These are phyloP conservation scores for Anticlea derivata DNA, from an alignment of 2,888 invertebrate genomes.

Conservation along the genomic window DNA sequence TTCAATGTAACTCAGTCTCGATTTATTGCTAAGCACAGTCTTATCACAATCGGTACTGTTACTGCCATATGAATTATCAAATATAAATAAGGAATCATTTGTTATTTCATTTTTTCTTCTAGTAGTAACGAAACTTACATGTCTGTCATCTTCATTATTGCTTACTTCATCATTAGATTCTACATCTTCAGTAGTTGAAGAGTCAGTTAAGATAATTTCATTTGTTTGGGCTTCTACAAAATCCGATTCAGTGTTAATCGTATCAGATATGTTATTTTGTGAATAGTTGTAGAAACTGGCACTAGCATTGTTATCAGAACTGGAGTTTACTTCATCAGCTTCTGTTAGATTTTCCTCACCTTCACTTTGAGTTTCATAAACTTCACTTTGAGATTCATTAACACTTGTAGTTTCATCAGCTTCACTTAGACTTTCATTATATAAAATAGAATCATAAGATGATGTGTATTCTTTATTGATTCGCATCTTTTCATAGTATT, in stretches of 20 bases:
- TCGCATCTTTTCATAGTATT: conserved; percentile 50
- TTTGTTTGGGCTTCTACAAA: conserved; percentile 26
- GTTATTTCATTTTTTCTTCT: conserved; percentile 60
- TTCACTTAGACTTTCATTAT: background rate
- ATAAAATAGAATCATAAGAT: background rate
- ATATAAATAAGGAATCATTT: conserved; percentile 56
- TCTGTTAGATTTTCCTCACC: background rate
- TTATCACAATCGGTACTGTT: conserved; percentile 56
- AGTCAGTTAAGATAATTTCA: conserved; percentile 34
- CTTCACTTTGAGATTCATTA: background rate
- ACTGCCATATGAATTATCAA: conserved; percentile 53
- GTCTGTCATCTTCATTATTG: conserved; percentile 30
- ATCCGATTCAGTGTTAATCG: conserved; percentile 26
- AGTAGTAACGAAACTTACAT: conserved; percentile 70
- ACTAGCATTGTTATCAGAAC: conserved; percentile 30
- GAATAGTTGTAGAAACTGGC: conserved; percentile 37
- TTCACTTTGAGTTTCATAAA: background rate
- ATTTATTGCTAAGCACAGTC: conserved; percentile 51
- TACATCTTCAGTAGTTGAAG: conserved; percentile 36
- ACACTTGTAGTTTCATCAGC: conserved; percentile 5
- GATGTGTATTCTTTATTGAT: conserved; percentile 4
- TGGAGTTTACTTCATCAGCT: conserved; percentile 4
- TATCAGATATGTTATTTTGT: conserved; percentile 26
- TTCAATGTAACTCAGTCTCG: conserved; percentile 12
- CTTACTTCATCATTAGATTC: conserved; percentile 34